Percentiles rank a stretch among this genome's conserved stretches.
Conservation (phyloP, 2,888 invertebrate genomes). For the Phytoseiulus persimilis region DNA sequence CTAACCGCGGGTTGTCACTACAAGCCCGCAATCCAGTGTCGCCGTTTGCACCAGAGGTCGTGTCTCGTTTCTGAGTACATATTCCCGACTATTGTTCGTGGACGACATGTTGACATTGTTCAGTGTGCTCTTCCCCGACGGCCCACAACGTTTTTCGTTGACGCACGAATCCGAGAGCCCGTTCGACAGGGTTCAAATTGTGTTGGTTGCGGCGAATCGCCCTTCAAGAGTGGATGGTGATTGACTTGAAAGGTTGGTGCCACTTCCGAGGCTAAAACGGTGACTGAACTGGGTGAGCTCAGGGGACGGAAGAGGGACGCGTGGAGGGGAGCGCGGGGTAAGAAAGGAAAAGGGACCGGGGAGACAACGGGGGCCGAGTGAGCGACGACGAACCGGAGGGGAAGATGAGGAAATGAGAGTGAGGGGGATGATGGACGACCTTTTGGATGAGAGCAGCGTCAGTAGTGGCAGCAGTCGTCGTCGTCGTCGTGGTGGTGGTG, state of each 20-base stretch:
- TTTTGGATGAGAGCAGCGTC: slow-evolving; percentile 38
- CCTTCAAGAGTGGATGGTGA: neutral
- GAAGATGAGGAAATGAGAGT: slow-evolving; percentile 38
- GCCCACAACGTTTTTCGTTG: too few relatives aligned
- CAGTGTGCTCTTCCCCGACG: too few relatives aligned
- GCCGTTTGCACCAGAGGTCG: too few relatives aligned
- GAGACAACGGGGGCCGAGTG: neutral
- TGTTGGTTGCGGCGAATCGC: neutral
- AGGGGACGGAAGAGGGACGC: neutral
- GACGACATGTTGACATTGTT: too few relatives aligned
- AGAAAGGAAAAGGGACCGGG: neutral
- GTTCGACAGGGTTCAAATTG: too few relatives aligned
- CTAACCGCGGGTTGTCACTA: too few relatives aligned
- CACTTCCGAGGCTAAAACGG: neutral
- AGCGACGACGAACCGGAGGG: neutral
- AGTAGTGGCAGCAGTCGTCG: slow-evolving; percentile 7
- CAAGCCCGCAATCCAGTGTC: too few relatives aligned
- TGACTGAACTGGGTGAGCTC: neutral
- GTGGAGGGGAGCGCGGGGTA: neutral
- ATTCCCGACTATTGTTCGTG: too few relatives aligned
- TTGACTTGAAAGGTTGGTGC: neutral
- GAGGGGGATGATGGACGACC: slow-evolving; percentile 39
- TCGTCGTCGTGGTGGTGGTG: neutral
- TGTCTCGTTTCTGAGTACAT: too few relatives aligned
- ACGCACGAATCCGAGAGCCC: too few relatives aligned